phyloP scores from a whole-genome alignment of 64 coral and sea anemone species.

The Montipora efflorescens region DNA sequence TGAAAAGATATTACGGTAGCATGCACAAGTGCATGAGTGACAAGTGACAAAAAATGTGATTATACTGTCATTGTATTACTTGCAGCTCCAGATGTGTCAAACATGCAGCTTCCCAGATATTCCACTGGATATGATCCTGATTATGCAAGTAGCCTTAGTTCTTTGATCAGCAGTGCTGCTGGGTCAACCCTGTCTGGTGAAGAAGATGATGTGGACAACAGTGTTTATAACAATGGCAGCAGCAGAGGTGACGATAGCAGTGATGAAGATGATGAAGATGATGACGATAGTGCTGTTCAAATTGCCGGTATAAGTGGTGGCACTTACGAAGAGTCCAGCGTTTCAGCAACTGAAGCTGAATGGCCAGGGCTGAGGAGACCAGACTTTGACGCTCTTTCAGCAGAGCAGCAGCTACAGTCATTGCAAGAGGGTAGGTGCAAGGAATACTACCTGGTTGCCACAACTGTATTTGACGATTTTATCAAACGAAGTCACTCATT shows the following conservation, averaged over 20 bases:
- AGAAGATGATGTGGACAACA: neutral
- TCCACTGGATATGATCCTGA: neutral
- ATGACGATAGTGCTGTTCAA: neutral
- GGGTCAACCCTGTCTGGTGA: neutral
- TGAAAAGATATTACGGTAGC: too few species aligned
- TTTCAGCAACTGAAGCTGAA: neutral
- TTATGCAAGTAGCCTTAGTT: neutral
- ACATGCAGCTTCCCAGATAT: neutral
- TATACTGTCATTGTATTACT: neutral
- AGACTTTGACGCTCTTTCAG: neutral
- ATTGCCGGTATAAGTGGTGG: neutral
- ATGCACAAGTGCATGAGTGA: too few species aligned
- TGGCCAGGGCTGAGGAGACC: neutral
- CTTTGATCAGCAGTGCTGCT: neutral
- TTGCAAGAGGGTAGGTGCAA: conserved; percentile 13
- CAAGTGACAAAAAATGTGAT: too few species aligned
- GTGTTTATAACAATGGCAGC: neutral
- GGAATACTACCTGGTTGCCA: neutral
- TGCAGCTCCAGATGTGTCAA: conserved; percentile 1
- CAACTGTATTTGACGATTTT: neutral
- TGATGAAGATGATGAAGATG: neutral
- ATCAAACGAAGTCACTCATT: too few species aligned
- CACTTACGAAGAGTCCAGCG: too few species aligned
- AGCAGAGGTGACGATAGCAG: neutral
- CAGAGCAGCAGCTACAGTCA: neutral